Conservation (phyloP, 2,797 vertebrate species). For the Lerista edwardsae region DNA sequence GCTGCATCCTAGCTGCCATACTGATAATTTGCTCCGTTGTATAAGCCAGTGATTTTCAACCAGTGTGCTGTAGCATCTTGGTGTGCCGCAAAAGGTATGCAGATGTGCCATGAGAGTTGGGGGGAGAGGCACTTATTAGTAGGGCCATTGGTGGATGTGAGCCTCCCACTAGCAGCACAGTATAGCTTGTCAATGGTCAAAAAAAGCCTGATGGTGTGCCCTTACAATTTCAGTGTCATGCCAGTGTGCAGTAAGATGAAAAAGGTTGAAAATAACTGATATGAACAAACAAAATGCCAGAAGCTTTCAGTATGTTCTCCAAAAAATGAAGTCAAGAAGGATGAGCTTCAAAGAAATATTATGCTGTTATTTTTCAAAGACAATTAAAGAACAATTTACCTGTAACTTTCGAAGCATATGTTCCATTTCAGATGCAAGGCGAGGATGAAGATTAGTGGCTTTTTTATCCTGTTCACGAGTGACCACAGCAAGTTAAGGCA, state of each 20-base stretch:
- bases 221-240: no score
- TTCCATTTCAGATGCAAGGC: constrained; percentile 39
- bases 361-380: constrained; percentile 3
- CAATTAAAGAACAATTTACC: constrained; percentile 23
- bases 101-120: no score
- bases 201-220: no score
- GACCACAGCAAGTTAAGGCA: constrained; percentile 37
- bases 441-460: constrained; percentile 31
- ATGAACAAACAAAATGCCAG: not conserved
- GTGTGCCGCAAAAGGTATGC: no score
- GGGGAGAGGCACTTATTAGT: no score
- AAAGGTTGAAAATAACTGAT: no score
- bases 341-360: constrained; percentile 2
- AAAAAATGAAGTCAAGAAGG: not conserved
- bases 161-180: no score
- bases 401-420: constrained; percentile 39
- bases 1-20: not conserved
- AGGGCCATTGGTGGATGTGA: no score
- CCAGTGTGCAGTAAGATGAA: no score
- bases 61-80: no score
- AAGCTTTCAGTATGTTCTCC: not conserved
- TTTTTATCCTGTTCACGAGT: constrained; percentile 47
- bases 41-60: no score
- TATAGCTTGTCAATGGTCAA: no score
- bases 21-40: not conserved